Evolutionary conservation across 2,113 vertebrate species (phyloP), one percentile per base, ranked within the genome.

Genomic region (Coryphaenoides rupestris): DNA sequence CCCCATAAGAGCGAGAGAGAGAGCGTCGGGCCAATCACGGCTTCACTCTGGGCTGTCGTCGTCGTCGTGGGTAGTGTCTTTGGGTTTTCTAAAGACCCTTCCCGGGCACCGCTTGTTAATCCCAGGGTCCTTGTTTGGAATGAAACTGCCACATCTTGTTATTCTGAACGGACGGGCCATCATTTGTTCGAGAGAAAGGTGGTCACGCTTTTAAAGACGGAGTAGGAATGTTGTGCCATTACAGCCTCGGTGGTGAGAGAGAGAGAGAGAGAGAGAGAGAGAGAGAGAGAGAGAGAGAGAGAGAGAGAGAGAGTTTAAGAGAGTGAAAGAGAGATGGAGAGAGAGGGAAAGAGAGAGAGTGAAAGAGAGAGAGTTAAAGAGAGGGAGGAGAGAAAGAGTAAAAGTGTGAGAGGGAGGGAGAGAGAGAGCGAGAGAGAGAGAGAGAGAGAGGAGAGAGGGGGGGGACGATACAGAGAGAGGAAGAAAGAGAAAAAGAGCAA

Each of bases 101-200:
- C 74, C 72, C 79, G 66, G 60, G 70, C 70, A 71, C 67, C 82
- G 75, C 73, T 80, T 79, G 79, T 77, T 85, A 84, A 83, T 82
- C 74, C 70, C 72, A 57, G 76, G 75, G 74, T 82, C 80, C 69
- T 82, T 83, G 82, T 79, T 80, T 82, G 75, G 79, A 84, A 81
- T 78, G 69, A 81, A 83, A 80, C 82, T 83, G 80, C 84, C 80
- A 83, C 76, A 82, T 79, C 79, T 82, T 70, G 75, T 87, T 85
- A 83, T 19, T 74, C 71, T 85, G 81, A 82, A 72, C 77, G 80
- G 82, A 79, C 69, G 77, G 55, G 4, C 55, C 52, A 40, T 50
- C 68, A 74, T 72, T 79, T 69, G 33, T 66, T 72, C 68, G 77
- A 66, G 79, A 76, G 68, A 55, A 70, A 52, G 72, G 65, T n/a